phyloP scores from a whole-genome alignment of 2,888 invertebrate genomes.

The Psylliodes chrysocephalus region DNA sequence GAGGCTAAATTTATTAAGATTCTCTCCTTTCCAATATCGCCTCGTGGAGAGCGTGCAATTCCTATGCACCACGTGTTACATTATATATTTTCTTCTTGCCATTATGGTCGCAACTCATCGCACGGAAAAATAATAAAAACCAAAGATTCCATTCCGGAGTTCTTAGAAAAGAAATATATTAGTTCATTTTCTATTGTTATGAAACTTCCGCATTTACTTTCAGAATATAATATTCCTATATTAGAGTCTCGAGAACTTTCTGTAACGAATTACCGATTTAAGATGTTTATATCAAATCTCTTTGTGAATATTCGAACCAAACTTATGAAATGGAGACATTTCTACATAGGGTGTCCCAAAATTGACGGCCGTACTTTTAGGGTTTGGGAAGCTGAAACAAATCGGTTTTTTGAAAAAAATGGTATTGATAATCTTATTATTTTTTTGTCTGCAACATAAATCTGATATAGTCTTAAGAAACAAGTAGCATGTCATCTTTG shows the following conservation, averaged over 20 bases:
- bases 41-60: slow-evolving; percentile 43
- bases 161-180: slow-evolving; percentile 14
- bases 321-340: too few relatives aligned
- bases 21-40: slow-evolving; percentile 50
- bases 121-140: slow-evolving; percentile 9
- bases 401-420: too few relatives aligned
- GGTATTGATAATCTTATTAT: too few relatives aligned
- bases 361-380: too few relatives aligned
- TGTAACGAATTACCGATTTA: not conserved
- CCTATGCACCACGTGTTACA: slow-evolving; percentile 50
- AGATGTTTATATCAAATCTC: not conserved
- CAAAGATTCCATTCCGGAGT: slow-evolving; percentile 10
- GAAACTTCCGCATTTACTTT: not conserved
- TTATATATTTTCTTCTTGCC: slow-evolving; percentile 49
- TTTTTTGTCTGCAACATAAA: too few relatives aligned
- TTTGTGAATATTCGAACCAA: not conserved
- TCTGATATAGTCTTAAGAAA: too few relatives aligned
- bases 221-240: slow-evolving; percentile 7
- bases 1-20: slow-evolving; percentile 34
- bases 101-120: slow-evolving; percentile 50
- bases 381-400: too few relatives aligned
- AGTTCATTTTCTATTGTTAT: slow-evolving; percentile 13
- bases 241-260: not conserved
- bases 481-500: too few relatives aligned
- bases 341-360: too few relatives aligned